phyloP scores from a whole-genome alignment of 2,888 invertebrate genomes.

The Clostera curtula region DNA sequence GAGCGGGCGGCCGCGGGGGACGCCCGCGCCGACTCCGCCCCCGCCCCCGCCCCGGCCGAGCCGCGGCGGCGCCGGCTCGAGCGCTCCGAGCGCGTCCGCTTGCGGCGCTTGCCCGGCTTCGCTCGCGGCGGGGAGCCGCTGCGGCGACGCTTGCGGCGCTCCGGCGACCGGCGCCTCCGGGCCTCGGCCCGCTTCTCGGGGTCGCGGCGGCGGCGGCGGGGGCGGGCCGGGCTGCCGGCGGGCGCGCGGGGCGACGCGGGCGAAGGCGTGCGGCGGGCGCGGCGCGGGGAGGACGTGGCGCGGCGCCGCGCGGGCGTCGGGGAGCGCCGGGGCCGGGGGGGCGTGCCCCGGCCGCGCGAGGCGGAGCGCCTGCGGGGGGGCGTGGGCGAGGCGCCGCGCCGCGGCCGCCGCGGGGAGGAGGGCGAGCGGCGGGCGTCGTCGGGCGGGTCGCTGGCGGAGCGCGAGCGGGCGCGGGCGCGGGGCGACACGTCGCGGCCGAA shows the following conservation, averaged over 20 bases:
- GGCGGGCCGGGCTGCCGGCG: slow-evolving; percentile 18
- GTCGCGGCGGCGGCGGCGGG: slow-evolving; percentile 18
- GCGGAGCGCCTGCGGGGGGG: slow-evolving; percentile 26
- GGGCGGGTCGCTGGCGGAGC: slow-evolving; percentile 5
- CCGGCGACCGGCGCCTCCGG: slow-evolving; percentile 32
- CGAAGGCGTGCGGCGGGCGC: slow-evolving; percentile 24
- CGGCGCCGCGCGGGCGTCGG: slow-evolving; percentile 8
- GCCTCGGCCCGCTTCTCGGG: slow-evolving; percentile 23
- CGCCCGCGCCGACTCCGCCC: slow-evolving; percentile 29
- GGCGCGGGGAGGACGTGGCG: slow-evolving; percentile 20
- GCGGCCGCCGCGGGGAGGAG: slow-evolving; percentile 17
- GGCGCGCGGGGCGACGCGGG: slow-evolving; percentile 14
- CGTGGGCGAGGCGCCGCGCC: no score
- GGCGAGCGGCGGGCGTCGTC: slow-evolving; percentile 13
- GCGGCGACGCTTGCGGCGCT: slow-evolving; percentile 37
- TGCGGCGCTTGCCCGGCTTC: slow-evolving; percentile 26
- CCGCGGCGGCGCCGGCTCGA: slow-evolving; percentile 31
- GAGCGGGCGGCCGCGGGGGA: slow-evolving; percentile 26
- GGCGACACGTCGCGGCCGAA: slow-evolving; percentile 84
- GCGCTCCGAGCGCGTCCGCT: slow-evolving; percentile 15
- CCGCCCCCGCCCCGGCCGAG: slow-evolving; percentile 32
- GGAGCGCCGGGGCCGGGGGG: slow-evolving; percentile 17
- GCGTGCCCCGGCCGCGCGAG: slow-evolving; percentile 30
- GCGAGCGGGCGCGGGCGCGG: slow-evolving; percentile 16
- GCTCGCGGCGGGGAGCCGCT: slow-evolving; percentile 31